Percentiles rank a stretch among this genome's conserved stretches.
phyloP scores from a whole-genome alignment of 2,113 vertebrate genomes.

The Cygnus atratus region DNA sequence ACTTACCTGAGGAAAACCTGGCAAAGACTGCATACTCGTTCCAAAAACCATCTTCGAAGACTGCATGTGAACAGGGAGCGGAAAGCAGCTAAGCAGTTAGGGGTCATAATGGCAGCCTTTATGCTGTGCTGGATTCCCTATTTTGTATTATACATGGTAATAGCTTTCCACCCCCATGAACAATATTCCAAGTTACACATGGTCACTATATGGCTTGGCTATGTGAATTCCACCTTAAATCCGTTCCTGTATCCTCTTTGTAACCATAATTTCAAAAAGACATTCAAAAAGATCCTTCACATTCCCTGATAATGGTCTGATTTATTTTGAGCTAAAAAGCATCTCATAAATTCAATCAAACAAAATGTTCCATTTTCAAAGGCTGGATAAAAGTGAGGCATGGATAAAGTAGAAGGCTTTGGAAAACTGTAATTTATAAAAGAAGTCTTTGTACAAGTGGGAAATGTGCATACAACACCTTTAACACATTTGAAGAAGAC shows the following conservation, averaged over 20 bases:
- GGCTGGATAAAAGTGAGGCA: neutral
- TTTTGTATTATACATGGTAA: slow-evolving; percentile 91
- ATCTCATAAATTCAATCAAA: neutral
- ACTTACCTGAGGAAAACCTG: slow-evolving; percentile 82
- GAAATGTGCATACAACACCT: neutral
- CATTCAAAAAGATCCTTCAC: slow-evolving; percentile 90
- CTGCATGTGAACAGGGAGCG: slow-evolving; percentile 84
- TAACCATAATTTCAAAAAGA: slow-evolving; percentile 93
- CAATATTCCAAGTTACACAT: slow-evolving; percentile 80
- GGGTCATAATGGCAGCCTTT: slow-evolving; percentile 91
- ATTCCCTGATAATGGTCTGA: slow-evolving; percentile 12
- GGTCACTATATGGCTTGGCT: slow-evolving; percentile 96
- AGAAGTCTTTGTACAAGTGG: neutral
- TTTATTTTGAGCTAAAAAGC: neutral
- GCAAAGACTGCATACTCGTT: slow-evolving; percentile 82
- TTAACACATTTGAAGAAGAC: neutral
- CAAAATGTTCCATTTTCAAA: neutral
- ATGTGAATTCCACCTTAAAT: slow-evolving; percentile 94
- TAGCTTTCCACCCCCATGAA: slow-evolving; percentile 84
- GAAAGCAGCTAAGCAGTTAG: slow-evolving; percentile 93
- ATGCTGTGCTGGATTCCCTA: slow-evolving; percentile 97
- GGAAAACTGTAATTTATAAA: neutral
- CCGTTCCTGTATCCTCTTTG: slow-evolving; percentile 96
- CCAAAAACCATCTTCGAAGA: slow-evolving; percentile 75
- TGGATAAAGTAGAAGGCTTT: neutral